Conservation (phyloP, 1,140 invertebrate genomes). For the Euwallacea fornicatus region DNA sequence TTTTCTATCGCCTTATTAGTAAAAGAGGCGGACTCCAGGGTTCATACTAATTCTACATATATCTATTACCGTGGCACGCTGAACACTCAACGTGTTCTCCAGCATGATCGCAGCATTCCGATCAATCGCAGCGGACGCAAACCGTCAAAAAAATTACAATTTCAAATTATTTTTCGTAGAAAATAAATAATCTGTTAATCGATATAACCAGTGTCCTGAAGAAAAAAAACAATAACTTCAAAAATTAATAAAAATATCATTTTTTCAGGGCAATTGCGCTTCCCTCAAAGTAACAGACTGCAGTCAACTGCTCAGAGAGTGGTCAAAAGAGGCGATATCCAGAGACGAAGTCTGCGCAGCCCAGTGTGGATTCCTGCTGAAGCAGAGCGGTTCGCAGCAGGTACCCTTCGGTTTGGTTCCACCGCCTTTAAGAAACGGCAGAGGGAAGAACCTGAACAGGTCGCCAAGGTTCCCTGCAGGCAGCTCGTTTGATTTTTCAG, state of each 20-base stretch:
- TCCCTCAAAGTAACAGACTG: conserved; percentile 88
- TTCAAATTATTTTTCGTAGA: too few species aligned
- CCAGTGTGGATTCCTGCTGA: conserved; percentile 74
- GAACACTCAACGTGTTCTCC: too few species aligned
- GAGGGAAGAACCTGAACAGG: conserved; percentile 47
- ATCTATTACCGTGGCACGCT: too few species aligned
- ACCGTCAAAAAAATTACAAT: too few species aligned
- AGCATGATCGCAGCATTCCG: too few species aligned
- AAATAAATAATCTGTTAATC: too few species aligned
- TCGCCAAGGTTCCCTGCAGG: conserved; percentile 44
- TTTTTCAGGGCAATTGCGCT: conserved; percentile 80
- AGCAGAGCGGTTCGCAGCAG: conserved; percentile 47
- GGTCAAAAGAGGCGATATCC: conserved; percentile 77
- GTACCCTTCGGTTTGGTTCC: conserved; percentile 45
- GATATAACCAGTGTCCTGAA: too few species aligned
- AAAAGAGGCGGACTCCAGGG: too few species aligned
- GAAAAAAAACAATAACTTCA: too few species aligned
- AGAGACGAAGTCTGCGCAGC: conserved; percentile 87
- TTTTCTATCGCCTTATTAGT: too few species aligned
- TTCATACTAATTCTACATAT: too few species aligned
- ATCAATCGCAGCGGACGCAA: too few species aligned
- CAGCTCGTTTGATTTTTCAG: conserved; percentile 52
- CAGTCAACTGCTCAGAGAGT: conserved; percentile 76
- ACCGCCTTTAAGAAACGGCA: conserved; percentile 51
- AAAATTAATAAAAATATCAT: neutral